phyloP scores from a whole-genome alignment of 2,888 invertebrate species.

The Dilophus febrilis region DNA sequence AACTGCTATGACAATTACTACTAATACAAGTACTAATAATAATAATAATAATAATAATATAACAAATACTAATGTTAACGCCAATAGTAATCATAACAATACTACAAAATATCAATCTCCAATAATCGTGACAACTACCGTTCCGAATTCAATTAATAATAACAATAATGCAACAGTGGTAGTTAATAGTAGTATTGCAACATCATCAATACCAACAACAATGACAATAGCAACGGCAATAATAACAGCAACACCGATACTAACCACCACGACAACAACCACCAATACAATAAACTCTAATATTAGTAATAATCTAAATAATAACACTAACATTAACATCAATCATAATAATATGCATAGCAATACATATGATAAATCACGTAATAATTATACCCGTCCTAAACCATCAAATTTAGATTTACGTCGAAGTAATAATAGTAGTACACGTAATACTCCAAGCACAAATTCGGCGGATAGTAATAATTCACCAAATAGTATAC shows the following conservation, averaged over 20 bases:
- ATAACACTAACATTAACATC: slow-evolving; percentile 4
- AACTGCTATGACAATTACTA: no score
- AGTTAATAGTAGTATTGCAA: slow-evolving; percentile 7
- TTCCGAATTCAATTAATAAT: neutral
- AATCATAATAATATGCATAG: no score
- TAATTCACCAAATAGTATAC: slow-evolving; percentile 29
- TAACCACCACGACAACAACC: slow-evolving; percentile 6
- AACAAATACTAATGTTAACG: neutral
- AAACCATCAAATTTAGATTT: slow-evolving; percentile 24
- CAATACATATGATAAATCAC: neutral
- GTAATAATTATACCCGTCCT: slow-evolving; percentile 16
- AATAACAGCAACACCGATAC: slow-evolving; percentile 10
- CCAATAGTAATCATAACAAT: neutral
- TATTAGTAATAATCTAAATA: slow-evolving; percentile 10
- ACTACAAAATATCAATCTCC: neutral
- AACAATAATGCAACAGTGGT: no score
- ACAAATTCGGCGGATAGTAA: slow-evolving; percentile 28
- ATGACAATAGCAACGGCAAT: slow-evolving; percentile 17
- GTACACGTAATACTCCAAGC: slow-evolving; percentile 29
- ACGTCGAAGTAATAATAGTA: slow-evolving; percentile 19
- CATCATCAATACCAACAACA: slow-evolving; percentile 5
- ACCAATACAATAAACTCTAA: slow-evolving; percentile 19
- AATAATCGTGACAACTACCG: neutral
- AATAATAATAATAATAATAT: neutral
- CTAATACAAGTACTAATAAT: no score